Conservation (phyloP, 2,797 vertebrate genomes). For the Cossypha caffra region DNA sequence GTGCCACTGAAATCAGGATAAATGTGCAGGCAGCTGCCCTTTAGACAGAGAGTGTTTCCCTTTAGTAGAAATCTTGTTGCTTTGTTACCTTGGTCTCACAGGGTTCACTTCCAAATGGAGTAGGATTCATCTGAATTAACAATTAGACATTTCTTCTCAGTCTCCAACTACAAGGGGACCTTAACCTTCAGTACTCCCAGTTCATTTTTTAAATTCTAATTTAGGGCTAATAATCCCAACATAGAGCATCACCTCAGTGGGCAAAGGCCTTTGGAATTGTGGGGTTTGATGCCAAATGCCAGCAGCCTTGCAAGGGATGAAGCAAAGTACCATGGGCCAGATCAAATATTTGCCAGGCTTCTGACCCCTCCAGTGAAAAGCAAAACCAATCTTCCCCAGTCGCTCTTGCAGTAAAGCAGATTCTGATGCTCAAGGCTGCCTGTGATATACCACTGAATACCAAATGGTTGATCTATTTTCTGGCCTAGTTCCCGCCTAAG, state of each 20-base stretch:
- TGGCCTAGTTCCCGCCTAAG: background rate
- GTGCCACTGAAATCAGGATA: background rate
- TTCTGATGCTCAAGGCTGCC: background rate
- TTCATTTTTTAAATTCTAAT: background rate
- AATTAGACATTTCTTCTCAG: background rate
- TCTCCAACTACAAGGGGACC: background rate
- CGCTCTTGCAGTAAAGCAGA: background rate
- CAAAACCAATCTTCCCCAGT: background rate
- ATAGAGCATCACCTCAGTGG: background rate
- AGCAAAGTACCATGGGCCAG: background rate
- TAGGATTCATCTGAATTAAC: background rate
- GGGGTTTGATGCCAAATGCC: background rate
- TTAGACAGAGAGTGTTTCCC: background rate
- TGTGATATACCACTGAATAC: background rate
- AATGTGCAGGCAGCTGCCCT: background rate
- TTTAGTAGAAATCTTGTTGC: background rate
- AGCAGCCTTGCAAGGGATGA: background rate
- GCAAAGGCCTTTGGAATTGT: background rate
- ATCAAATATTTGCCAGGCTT: background rate
- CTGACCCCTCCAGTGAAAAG: background rate
- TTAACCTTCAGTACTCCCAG: background rate
- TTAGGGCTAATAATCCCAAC: background rate
- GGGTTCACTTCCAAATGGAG: background rate
- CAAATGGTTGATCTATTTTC: background rate
- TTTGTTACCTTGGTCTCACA: background rate